These are phyloP conservation scores for Phlogophora meticulosa DNA, from an alignment of 2,888 invertebrate species.

Conservation along the genomic window DNA sequence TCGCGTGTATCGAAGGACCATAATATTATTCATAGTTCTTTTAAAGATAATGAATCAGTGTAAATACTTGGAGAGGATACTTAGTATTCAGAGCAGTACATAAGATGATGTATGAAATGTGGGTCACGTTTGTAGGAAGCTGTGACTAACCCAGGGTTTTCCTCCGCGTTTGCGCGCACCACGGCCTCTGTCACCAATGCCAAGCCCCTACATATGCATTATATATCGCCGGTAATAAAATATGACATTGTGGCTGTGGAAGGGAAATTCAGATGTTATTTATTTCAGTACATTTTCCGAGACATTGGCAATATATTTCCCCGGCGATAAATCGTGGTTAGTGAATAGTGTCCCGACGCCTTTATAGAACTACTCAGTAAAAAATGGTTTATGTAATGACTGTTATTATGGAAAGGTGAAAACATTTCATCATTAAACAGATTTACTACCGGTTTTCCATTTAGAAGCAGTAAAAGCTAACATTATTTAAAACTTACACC, in stretches of 20 bases:
- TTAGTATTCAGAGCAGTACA: constrained; percentile 38
- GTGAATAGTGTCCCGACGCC: neutral
- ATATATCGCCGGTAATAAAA: constrained; percentile 41
- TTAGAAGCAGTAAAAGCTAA: neutral
- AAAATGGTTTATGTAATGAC: neutral
- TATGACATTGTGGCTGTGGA: constrained; percentile 50
- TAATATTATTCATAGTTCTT: neutral
- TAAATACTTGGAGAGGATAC: constrained; percentile 1
- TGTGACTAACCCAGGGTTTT: constrained; percentile 74
- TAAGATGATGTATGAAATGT: constrained; percentile 62
- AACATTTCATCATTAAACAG: neutral
- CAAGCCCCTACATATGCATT: constrained; percentile 52
- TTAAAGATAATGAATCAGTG: constrained; percentile 2
- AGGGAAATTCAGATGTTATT: constrained; percentile 39
- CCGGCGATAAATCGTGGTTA: neutral
- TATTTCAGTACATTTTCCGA: constrained; percentile 34
- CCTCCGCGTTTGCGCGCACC: constrained; percentile 57
- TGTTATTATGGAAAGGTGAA: neutral
- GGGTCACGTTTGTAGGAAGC: constrained; percentile 77
- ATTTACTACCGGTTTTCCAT: neutral
- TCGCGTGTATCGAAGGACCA: constrained; percentile 7
- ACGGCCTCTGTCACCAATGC: constrained; percentile 56
- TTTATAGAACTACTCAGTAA: neutral
- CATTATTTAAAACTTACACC: neutral
- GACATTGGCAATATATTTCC: constrained; percentile 18